Evolutionary conservation across 1,140 invertebrate species (phyloP).

Genomic region (Arion vulgaris): DNA sequence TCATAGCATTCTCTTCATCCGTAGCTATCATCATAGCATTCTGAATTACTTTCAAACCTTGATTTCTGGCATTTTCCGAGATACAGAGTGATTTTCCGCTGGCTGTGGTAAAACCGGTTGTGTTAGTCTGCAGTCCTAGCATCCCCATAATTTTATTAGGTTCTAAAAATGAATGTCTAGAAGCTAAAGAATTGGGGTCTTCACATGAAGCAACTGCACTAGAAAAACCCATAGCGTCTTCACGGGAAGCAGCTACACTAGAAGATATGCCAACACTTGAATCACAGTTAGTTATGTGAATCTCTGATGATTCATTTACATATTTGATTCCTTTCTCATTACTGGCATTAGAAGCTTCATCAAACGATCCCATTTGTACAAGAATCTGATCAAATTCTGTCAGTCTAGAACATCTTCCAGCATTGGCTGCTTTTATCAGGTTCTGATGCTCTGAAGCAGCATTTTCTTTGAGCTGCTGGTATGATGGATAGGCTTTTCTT

Average conservation of each 20-base stretch:
- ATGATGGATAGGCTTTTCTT: not conserved
- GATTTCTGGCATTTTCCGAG: constrained; percentile 30
- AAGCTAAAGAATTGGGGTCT: too few species aligned
- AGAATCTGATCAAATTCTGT: not conserved
- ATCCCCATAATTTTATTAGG: too few species aligned
- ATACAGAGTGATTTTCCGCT: constrained; percentile 19
- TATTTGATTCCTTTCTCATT: too few species aligned
- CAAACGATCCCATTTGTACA: not conserved
- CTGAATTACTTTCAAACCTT: not conserved
- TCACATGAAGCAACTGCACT: too few species aligned
- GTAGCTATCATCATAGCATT: not conserved
- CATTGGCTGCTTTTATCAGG: not conserved
- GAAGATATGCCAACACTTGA: too few species aligned
- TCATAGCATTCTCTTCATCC: constrained; percentile 6
- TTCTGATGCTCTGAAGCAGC: too few species aligned
- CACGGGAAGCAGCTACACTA: not conserved
- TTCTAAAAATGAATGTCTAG: too few species aligned
- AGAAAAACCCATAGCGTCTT: not conserved
- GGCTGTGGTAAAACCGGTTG: constrained; percentile 28
- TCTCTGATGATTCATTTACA: too few species aligned
- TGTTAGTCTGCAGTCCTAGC: too few species aligned
- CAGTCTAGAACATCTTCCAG: not conserved
- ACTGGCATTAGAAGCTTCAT: too few species aligned
- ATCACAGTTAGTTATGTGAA: too few species aligned
- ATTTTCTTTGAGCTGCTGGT: not conserved